phyloP scores from a whole-genome alignment of 2,797 vertebrate species.

The Enteromius thamalakanensis region DNA sequence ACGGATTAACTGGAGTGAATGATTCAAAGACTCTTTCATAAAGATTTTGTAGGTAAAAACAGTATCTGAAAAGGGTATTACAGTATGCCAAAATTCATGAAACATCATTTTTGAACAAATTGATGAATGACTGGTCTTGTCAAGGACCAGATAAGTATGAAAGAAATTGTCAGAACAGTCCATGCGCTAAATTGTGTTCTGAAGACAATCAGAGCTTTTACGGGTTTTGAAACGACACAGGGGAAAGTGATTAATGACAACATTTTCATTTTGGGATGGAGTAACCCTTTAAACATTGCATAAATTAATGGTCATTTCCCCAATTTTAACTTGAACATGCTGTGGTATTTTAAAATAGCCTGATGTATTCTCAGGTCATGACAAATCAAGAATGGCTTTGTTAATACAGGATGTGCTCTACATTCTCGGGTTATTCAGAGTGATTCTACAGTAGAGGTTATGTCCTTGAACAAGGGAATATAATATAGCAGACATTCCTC shows the following conservation, averaged over 20 bases:
- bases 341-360: constrained; percentile 22
- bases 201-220: too few relatives aligned
- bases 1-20: too few relatives aligned
- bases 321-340: neutral
- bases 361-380: neutral
- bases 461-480: constrained; percentile 47
- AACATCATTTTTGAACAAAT: neutral
- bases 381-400: constrained; percentile 10
- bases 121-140: too few relatives aligned
- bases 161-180: too few relatives aligned
- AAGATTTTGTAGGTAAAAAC: too few relatives aligned
- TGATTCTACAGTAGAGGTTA: constrained; percentile 34
- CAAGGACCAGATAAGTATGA: too few relatives aligned
- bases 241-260: too few relatives aligned
- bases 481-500: constrained; percentile 33
- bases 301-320: neutral
- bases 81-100: too few relatives aligned
- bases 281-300: neutral
- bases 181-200: too few relatives aligned
- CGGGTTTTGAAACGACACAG: too few relatives aligned
- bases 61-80: too few relatives aligned
- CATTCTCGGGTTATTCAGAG: constrained; percentile 1
- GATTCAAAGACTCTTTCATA: neutral
- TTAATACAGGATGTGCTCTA: neutral
- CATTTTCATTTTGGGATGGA: too few relatives aligned